Conservation (phyloP, 2,797 vertebrate species). For the Nasua narica region DNA sequence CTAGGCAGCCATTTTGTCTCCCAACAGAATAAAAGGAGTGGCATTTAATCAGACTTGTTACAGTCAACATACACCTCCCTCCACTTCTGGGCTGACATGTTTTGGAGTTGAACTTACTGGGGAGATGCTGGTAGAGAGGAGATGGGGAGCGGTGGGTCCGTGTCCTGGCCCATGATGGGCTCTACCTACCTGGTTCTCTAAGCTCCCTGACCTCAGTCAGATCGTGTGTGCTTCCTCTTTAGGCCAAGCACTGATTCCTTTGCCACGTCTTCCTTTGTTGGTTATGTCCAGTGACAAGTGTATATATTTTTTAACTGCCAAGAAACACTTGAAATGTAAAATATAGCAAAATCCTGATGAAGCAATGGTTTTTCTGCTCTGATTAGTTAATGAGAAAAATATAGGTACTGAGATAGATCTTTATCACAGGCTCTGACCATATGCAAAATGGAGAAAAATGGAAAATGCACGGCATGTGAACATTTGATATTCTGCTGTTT, state of each 20-base stretch:
- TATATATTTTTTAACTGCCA: neutral
- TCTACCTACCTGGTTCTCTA: neutral
- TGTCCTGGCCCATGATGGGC: too few species aligned
- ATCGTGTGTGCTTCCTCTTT: neutral
- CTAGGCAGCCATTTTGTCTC: neutral
- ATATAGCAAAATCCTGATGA: neutral
- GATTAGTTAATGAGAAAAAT: slow-evolving; percentile 8
- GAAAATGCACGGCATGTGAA: neutral
- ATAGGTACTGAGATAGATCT: neutral
- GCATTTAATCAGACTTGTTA: neutral
- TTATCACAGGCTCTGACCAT: neutral
- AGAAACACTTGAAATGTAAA: neutral
- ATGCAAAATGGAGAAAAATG: neutral
- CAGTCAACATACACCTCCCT: neutral
- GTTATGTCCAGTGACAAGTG: neutral
- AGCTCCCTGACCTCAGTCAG: neutral
- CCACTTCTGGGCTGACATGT: neutral
- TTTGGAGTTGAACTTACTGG: neutral
- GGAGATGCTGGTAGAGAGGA: neutral
- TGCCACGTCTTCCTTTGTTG: neutral
- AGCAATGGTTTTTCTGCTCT: neutral
- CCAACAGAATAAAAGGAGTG: neutral
- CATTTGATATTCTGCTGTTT: neutral
- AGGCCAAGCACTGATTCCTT: neutral
- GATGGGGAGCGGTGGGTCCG: rapidly evolving